A percentile compares a stretch with the other conserved stretches of the same genome.
Evolutionary conservation across 2,113 vertebrate genomes (phyloP).

Genomic region (Poeciliopsis occidentalis): DNA sequence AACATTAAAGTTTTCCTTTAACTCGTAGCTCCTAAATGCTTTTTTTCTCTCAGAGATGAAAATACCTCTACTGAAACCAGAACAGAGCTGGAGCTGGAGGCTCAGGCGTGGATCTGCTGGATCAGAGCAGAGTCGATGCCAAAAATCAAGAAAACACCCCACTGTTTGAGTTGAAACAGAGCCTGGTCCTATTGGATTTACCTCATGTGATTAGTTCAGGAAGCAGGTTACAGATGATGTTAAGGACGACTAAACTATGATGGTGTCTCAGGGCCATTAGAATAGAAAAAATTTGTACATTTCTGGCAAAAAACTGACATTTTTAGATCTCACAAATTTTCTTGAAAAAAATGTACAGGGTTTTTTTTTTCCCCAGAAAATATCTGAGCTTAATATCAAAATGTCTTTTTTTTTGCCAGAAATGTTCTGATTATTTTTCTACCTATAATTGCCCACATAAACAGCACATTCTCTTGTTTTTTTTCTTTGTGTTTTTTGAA

Average conservation of each 20-base stretch:
- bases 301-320: too few species aligned
- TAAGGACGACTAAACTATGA: not conserved
- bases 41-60: slow-evolving; percentile 57
- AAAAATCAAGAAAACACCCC: slow-evolving; percentile 41
- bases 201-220: slow-evolving; percentile 54
- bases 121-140: slow-evolving; percentile 48
- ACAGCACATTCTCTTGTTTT: not conserved
- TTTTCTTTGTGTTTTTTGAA: not conserved
- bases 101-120: not conserved
- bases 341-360: too few species aligned
- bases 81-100: slow-evolving; percentile 8
- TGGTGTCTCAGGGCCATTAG: too few species aligned
- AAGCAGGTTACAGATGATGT: slow-evolving; percentile 21
- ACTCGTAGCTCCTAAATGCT: slow-evolving; percentile 58
- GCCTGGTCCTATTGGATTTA: slow-evolving; percentile 47
- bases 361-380: too few species aligned
- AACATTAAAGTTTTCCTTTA: slow-evolving; percentile 61
- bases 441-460: not conserved
- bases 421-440: too few species aligned
- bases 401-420: too few species aligned
- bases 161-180: slow-evolving; percentile 19
- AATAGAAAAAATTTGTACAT: too few species aligned
- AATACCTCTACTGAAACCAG: slow-evolving; percentile 74
- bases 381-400: too few species aligned
- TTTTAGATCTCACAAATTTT: too few species aligned